Percentiles rank a stretch among this genome's conserved stretches.
Evolutionary conservation across 1,140 invertebrate species (phyloP).

Genomic region (Phymorhynchus buccinoides): DNA sequence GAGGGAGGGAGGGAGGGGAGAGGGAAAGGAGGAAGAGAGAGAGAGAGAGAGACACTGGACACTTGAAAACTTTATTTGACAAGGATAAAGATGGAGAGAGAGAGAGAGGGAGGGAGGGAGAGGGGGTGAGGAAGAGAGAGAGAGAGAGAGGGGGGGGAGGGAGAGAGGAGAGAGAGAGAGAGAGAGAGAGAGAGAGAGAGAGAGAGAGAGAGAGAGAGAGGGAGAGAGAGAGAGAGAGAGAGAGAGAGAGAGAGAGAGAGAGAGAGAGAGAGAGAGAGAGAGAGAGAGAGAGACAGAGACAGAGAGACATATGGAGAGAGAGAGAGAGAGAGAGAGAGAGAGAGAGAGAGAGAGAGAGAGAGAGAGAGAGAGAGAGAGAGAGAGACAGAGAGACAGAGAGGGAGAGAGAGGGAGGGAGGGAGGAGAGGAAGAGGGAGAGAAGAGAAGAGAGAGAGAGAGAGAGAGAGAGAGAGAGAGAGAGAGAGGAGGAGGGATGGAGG

Average conservation of each 20-base stretch:
- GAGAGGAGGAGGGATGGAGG: too few species aligned
- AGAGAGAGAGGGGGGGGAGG: too few species aligned
- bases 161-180: too few species aligned
- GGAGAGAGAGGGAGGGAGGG: too few species aligned
- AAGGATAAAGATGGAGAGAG: neutral
- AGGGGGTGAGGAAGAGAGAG: too few species aligned
- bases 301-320: neutral
- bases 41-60: slow-evolving; percentile 19
- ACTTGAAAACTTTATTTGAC: too few species aligned
- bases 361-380: neutral
- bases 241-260: slow-evolving; percentile 20
- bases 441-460: too few species aligned
- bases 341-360: slow-evolving; percentile 8
- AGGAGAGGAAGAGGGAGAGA: too few species aligned
- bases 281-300: slow-evolving; percentile 5
- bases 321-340: neutral
- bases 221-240: neutral
- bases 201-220: too few species aligned
- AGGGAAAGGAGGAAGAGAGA: neutral
- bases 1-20: neutral
- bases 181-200: too few species aligned
- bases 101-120: neutral
- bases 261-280: slow-evolving; percentile 29
- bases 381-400: too few species aligned
- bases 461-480: too few species aligned